Evolutionary conservation across 2,797 vertebrate species (phyloP), one percentile per base, ranked within the genome.

Genomic region (Pseudochirops cupreus): DNA sequence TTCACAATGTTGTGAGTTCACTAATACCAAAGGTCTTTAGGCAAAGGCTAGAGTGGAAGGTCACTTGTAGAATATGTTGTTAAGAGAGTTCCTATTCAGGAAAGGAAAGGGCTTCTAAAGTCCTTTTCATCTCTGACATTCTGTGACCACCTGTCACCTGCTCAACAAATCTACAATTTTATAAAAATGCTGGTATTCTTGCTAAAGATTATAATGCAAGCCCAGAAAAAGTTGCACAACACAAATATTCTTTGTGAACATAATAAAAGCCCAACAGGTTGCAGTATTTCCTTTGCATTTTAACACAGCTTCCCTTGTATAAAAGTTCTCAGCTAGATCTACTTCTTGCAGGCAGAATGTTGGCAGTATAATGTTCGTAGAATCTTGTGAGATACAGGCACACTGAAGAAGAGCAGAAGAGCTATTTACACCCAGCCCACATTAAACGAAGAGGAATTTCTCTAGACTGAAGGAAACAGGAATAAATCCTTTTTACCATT

Each of bases 341-440:
- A 28, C 31, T 5, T 54, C 5, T 28, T 50, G 9, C 29, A 39
- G 67, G 18, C 62, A 91, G 55, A 67, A 33, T n/a, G 50, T 2
- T 18, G 50, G 9, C 89, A 54, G 0, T 62, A 31, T 26, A 46
- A 50, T 18, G 91, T 87, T 6, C 55, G 57, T 90, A 89, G 89
- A 52, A n/a, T 82, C 67, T n/a, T 91, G 54, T 58, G 50, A 29
- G n/a, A 26, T 0, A 56, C 6, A 62, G 1, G 13, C 9, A 82
- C 92, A 91, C 93, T 50, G 11, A 93, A 67, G 12, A 94, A 95
- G 67, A 93, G 18, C 9, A 67, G 3, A 92, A 31, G 90, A 92
- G 58, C 24, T 0, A 53, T 21, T 9, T 6, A 89, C 10, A 91
- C 24, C 5, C 52, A 33, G 62, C 2, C 87, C 50, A 24, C 39